Conservation (phyloP, 37 sponge, comb jelly and placozoan species). For the Diacarnus erythraeanus region DNA sequence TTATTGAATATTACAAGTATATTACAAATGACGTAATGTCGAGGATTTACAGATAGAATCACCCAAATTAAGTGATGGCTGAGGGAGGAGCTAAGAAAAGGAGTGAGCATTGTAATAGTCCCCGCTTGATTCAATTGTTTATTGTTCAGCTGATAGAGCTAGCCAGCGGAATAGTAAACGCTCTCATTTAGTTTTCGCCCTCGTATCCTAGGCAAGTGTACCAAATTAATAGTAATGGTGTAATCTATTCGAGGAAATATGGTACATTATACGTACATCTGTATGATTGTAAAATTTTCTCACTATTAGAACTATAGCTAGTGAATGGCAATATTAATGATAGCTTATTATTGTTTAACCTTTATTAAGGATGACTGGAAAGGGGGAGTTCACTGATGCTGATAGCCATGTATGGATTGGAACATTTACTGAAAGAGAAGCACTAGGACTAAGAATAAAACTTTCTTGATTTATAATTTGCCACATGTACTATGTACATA, state of each 20-base stretch:
- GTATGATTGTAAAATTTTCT: neutral
- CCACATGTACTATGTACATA: neutral
- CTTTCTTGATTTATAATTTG: neutral
- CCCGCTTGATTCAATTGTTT: neutral
- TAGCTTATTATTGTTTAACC: neutral
- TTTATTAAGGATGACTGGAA: neutral
- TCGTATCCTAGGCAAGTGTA: too few relatives aligned
- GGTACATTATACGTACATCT: neutral
- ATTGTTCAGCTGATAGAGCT: too few relatives aligned
- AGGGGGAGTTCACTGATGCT: neutral
- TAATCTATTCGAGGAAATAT: too few relatives aligned
- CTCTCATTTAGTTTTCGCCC: too few relatives aligned
- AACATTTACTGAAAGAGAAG: neutral
- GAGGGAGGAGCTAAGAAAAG: too few relatives aligned
- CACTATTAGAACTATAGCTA: neutral
- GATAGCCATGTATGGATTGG: neutral
- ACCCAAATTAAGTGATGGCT: too few relatives aligned
- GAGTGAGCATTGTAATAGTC: too few relatives aligned
- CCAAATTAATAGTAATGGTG: too few relatives aligned
- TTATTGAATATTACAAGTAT: too few relatives aligned
- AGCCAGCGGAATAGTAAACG: too few relatives aligned
- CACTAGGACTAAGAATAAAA: neutral
- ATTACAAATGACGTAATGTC: too few relatives aligned
- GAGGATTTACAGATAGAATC: too few relatives aligned
- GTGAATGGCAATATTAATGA: neutral